These are phyloP conservation scores for Ivindomyrus marchei DNA, from an alignment of 2,113 vertebrate genomes.

Conservation along the genomic window DNA sequence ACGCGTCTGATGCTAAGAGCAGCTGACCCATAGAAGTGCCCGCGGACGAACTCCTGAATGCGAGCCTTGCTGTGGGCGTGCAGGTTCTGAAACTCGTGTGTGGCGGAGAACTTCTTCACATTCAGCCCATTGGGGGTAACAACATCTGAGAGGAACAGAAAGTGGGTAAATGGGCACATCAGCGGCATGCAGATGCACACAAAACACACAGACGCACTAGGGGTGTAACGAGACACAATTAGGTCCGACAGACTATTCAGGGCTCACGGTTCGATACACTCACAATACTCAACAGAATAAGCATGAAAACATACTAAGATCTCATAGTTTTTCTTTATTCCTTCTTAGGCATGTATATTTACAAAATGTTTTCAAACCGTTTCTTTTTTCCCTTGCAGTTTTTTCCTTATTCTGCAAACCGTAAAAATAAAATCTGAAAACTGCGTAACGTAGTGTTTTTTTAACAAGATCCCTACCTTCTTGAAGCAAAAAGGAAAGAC, in stretches of 20 bases:
- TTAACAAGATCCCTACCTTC: too few species aligned
- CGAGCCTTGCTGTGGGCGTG: slow-evolving; percentile 86
- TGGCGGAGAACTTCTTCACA: slow-evolving; percentile 86
- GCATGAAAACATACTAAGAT: background rate
- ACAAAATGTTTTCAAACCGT: background rate
- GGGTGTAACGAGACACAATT: background rate
- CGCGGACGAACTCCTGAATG: slow-evolving; percentile 86
- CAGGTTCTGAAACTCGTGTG: slow-evolving; percentile 92
- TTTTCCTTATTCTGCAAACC: background rate
- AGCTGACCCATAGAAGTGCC: slow-evolving; percentile 84
- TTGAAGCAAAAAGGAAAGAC: too few species aligned
- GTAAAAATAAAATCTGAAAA: background rate
- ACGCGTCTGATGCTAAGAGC: background rate
- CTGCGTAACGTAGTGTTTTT: too few species aligned
- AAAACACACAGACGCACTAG: background rate
- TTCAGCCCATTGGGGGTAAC: slow-evolving; percentile 87
- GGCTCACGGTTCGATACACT: background rate
- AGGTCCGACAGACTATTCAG: background rate
- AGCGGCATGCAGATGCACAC: background rate
- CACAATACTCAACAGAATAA: background rate
- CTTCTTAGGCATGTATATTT: background rate
- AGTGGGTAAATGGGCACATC: background rate
- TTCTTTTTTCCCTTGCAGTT: background rate
- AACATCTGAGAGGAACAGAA: slow-evolving; percentile 58
- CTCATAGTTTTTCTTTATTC: background rate